Percentiles rank a stretch among this genome's conserved stretches.
These are phyloP conservation scores for Scophthalmus maximus DNA, from an alignment of 2,113 vertebrate genomes.

Conservation along the genomic window DNA sequence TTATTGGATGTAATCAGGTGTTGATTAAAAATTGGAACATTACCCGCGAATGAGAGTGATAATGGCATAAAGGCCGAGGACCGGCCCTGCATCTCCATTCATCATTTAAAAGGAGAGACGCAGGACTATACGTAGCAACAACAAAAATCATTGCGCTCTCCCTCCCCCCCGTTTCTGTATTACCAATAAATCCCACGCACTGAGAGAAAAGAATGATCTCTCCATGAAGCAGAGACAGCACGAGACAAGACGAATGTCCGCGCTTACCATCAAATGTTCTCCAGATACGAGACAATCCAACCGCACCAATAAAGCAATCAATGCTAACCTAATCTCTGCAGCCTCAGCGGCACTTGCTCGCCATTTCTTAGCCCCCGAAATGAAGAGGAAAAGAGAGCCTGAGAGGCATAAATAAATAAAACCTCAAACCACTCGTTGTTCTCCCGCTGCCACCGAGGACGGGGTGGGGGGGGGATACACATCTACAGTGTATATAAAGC, in stretches of 20 bases:
- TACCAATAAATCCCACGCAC: constrained; percentile 71
- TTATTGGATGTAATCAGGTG: constrained; percentile 76
- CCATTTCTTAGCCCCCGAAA: constrained; percentile 75
- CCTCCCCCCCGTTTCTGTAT: constrained; percentile 22
- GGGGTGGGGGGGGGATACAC: constrained; percentile 17
- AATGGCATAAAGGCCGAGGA: constrained; percentile 39
- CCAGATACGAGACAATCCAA: constrained; percentile 76
- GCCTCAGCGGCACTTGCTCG: constrained; percentile 70
- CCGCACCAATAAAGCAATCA: constrained; percentile 80
- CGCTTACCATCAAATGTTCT: constrained; percentile 74
- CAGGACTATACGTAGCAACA: constrained; percentile 5
- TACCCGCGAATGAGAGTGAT: constrained; percentile 52
- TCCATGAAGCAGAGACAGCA: constrained; percentile 64
- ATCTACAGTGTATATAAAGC: constrained; percentile 60
- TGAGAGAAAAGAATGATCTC: constrained; percentile 75
- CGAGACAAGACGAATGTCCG: constrained; percentile 80
- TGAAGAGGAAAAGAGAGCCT: constrained; percentile 78
- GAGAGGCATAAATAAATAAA: constrained; percentile 80
- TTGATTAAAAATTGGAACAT: constrained; percentile 74
- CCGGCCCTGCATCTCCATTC: constrained; percentile 35
- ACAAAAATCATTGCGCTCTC: constrained; percentile 20
- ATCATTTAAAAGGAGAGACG: constrained; percentile 34
- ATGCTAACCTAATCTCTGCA: constrained; percentile 79
- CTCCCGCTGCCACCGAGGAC: constrained; percentile 61
- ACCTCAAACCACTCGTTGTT: constrained; percentile 72